Conservation (phyloP, 2,888 invertebrate species). For the Itoplectis maculator region DNA sequence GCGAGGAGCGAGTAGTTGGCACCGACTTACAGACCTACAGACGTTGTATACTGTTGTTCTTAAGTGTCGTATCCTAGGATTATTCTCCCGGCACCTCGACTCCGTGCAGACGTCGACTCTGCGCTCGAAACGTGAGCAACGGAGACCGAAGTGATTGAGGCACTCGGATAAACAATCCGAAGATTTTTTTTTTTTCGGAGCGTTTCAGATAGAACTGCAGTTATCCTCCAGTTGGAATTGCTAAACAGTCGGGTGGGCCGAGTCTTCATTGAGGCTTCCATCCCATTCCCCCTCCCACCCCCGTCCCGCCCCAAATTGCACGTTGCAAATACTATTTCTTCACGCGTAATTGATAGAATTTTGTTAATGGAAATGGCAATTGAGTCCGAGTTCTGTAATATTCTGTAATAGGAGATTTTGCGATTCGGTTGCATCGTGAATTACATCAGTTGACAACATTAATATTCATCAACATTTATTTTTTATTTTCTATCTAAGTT, state of each 20-base stretch:
- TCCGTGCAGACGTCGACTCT: conserved; percentile 2
- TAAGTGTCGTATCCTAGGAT: conserved; percentile 26
- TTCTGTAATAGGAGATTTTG: background rate
- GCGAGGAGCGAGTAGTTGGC: conserved; percentile 53
- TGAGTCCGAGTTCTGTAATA: background rate
- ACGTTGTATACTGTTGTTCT: conserved; percentile 43
- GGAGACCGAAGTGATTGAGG: background rate
- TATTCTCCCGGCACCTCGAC: conserved; percentile 29
- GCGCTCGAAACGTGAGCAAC: background rate
- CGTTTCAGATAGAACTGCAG: background rate
- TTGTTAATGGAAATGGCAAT: background rate
- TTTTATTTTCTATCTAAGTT: too few species aligned
- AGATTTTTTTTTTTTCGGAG: background rate
- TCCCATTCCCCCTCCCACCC: too few species aligned
- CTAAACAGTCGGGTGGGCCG: background rate
- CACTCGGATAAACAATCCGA: conserved; percentile 8
- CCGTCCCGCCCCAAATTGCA: background rate
- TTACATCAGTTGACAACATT: background rate
- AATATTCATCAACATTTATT: too few species aligned
- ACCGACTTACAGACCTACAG: conserved; percentile 66
- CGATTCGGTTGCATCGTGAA: background rate
- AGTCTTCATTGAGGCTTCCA: background rate
- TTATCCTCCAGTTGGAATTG: background rate
- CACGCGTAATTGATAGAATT: background rate
- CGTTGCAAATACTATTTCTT: background rate